A percentile compares a stretch with the other conserved stretches of the same genome.
Conservation (phyloP, 2,113 vertebrate genomes). For the Solenodon paradoxus region DNA sequence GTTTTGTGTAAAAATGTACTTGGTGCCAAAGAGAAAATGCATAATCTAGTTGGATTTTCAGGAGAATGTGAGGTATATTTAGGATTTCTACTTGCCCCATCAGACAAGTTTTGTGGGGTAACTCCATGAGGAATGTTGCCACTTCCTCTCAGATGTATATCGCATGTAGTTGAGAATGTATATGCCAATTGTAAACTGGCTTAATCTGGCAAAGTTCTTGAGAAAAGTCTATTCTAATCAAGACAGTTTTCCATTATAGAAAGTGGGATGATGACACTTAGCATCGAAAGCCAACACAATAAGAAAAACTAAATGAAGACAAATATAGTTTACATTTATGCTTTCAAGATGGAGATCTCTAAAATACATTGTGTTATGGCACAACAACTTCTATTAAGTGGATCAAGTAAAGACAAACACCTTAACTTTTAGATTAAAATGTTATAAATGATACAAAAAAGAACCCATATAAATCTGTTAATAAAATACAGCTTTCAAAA, state of each 20-base stretch:
- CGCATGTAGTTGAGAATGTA: background rate
- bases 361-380: background rate
- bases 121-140: background rate
- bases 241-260: background rate
- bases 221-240: background rate
- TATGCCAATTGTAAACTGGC: background rate
- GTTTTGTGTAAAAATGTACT: background rate
- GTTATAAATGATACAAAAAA: background rate
- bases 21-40: background rate
- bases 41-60: background rate
- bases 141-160: background rate
- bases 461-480: background rate
- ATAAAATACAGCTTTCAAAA: background rate
- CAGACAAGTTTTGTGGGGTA: background rate
- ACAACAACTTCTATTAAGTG: background rate
- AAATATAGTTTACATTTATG: background rate
- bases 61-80: background rate
- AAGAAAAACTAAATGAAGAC: background rate
- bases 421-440: background rate
- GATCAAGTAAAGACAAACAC: background rate
- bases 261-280: background rate
- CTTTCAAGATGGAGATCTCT: background rate
- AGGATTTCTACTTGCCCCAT: background rate
- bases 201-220: background rate
- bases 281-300: background rate